These are phyloP conservation scores for Anticlea derivata DNA, from an alignment of 2,888 invertebrate species.

Conservation along the genomic window DNA sequence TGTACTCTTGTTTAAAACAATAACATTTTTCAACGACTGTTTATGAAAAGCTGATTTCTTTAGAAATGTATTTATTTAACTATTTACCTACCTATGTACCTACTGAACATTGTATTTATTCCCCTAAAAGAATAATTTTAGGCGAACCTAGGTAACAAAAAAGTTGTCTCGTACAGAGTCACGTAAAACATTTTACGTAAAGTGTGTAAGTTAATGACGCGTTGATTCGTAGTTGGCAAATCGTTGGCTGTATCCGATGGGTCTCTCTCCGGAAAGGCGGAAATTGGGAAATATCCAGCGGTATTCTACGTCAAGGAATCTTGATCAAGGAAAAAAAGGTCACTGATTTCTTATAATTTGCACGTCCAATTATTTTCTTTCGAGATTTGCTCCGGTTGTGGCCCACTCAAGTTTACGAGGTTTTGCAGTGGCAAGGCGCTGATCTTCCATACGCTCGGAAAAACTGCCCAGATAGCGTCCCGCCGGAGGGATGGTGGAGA, in stretches of 20 bases:
- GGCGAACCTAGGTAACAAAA: neutral
- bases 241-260: conserved; percentile 64
- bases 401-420: too few relatives aligned
- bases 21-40: too few relatives aligned
- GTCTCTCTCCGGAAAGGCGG: conserved; percentile 62
- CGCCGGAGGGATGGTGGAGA: too few relatives aligned
- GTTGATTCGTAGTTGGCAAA: conserved; percentile 65
- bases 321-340: conserved; percentile 42
- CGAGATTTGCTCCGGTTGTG: conserved; percentile 12
- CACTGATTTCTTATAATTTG: conserved; percentile 32
- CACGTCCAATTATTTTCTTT: conserved; percentile 28
- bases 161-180: neutral
- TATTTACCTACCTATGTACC: too few relatives aligned
- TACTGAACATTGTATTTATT: too few relatives aligned
- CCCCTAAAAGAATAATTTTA: too few relatives aligned
- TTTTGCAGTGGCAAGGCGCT: too few relatives aligned
- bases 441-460: too few relatives aligned
- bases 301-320: conserved; percentile 44
- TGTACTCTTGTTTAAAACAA: too few relatives aligned
- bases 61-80: too few relatives aligned
- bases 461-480: too few relatives aligned
- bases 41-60: too few relatives aligned
- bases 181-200: conserved; percentile 22
- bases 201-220: conserved; percentile 42
- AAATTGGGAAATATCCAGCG: conserved; percentile 63